Conservation (phyloP, 2,888 invertebrate species). For the Diplolepis rosae region DNA sequence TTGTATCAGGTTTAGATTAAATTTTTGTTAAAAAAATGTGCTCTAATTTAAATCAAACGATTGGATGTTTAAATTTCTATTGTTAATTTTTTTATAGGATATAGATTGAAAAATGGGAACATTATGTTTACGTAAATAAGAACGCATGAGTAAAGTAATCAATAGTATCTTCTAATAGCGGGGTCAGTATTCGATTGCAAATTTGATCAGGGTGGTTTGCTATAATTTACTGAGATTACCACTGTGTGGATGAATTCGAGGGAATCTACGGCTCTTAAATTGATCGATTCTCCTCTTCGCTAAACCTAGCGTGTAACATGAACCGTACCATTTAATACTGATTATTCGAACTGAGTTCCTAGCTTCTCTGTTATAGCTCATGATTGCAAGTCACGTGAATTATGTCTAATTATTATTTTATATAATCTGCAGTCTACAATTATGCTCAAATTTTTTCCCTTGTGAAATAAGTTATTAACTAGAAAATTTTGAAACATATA, state of each 20-base stretch:
- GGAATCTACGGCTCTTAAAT: constrained; percentile 23
- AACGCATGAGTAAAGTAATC: constrained; percentile 3
- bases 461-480: not conserved
- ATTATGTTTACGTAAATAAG: too few relatives aligned
- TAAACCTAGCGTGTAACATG: constrained; percentile 27
- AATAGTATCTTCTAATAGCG: not conserved
- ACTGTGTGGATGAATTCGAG: constrained; percentile 29
- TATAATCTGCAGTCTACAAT: not conserved
- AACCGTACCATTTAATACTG: constrained; percentile 30
- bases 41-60: not conserved
- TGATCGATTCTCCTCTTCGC: constrained; percentile 26
- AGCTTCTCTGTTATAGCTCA: constrained; percentile 1
- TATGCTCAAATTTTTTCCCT: not conserved
- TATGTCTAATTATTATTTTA: constrained; percentile 8
- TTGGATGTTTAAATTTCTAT: too few relatives aligned
- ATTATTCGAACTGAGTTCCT: constrained; percentile 10
- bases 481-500: too few relatives aligned
- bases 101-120: too few relatives aligned
- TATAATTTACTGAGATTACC: constrained; percentile 18
- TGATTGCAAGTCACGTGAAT: constrained; percentile 6
- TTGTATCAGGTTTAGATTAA: too few relatives aligned
- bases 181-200: constrained; percentile 16
- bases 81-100: too few relatives aligned
- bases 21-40: too few relatives aligned
- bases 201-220: constrained; percentile 18